Evolutionary conservation across 2,888 invertebrate species (phyloP), one percentile per base, ranked within the genome.

Genomic region (Chorisops tibialis): DNA sequence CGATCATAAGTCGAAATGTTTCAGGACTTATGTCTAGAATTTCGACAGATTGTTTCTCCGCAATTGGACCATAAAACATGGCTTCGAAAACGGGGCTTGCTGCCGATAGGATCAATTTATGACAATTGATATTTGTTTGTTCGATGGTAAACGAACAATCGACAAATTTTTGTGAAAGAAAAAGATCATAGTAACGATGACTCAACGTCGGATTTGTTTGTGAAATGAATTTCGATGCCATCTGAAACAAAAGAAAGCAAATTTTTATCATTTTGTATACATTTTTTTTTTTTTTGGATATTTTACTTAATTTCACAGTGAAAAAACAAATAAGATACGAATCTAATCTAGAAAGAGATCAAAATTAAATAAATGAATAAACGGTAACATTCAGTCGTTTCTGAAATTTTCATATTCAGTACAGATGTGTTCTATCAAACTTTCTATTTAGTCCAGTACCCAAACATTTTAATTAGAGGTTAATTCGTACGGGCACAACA

Each of bases 31-130:
- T 76, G 58, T 80, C 81, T 7, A 77, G 69, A 47, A 81, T 77
- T 63, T 72, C 73, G 21, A 78, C 78, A 39, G 83, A 83, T 67
- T 82, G 81, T 24, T 86, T 85, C 70, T 89, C 88, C 2, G 88
- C 84, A 84, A 90, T 86, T 3, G 89, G 88, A 0, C 92, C 92
- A 72, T 83, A 91, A 72, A 93, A 91, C 92, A 93, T 93, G 4
- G 91, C 90, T 73, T 92, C 91, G 72, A 93, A 93, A 2, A 93
- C 93, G 1, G 92, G 92, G 70, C 92, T 92, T 0, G 91, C 87
- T 83, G 91, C 88, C 0, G 91, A 89, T 45, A 93, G 76, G 68
- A 92, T 85, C 12, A 93, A 75, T 75, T 90, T 91, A 75, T 93
- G 92, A 2, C 88, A 88, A 65, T 86, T 83, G n/a, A 92, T 76